Percentiles rank a stretch among this genome's conserved stretches.
phyloP scores from a whole-genome alignment of 2,113 vertebrate species.

The Hippopotamus amphibius region DNA sequence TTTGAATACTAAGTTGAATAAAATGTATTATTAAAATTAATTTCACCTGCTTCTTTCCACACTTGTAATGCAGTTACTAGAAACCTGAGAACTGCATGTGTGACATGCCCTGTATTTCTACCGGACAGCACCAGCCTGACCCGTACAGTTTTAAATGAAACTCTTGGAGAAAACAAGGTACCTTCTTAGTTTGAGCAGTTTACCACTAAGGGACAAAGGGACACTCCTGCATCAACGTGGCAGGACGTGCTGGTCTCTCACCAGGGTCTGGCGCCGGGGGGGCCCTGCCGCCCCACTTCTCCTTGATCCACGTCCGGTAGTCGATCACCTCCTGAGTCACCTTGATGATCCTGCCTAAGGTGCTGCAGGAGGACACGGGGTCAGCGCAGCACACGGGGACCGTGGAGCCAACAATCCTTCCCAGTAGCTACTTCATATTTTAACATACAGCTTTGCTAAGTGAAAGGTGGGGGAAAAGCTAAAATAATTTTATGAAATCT shows the following conservation, averaged over 20 bases:
- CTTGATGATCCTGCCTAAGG: slow-evolving; percentile 97
- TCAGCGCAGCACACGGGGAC: background rate
- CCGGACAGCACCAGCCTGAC: too few relatives aligned
- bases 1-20: background rate
- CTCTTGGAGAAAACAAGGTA: background rate
- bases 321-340: slow-evolving; percentile 98
- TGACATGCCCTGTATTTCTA: fast-evolving
- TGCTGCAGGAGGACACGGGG: slow-evolving; percentile 85
- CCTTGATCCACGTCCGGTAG: slow-evolving; percentile 97
- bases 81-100: fast-evolving
- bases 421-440: fast-evolving
- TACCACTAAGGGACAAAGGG: fast-evolving
- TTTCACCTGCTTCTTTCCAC: background rate
- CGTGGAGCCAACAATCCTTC: fast-evolving
- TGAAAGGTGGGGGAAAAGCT: background rate
- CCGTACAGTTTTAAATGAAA: background rate
- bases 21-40: background rate
- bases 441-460: too few relatives aligned
- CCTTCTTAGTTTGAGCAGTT: background rate
- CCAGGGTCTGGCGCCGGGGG: slow-evolving; percentile 83
- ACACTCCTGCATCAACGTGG: fast-evolving
- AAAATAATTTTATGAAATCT: background rate
- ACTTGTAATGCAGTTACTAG: background rate
- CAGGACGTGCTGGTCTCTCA: slow-evolving; percentile 54
- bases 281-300: slow-evolving; percentile 91